These are phyloP conservation scores for Engystomops pustulosus DNA, from an alignment of 2,113 vertebrate species.

Conservation along the genomic window DNA sequence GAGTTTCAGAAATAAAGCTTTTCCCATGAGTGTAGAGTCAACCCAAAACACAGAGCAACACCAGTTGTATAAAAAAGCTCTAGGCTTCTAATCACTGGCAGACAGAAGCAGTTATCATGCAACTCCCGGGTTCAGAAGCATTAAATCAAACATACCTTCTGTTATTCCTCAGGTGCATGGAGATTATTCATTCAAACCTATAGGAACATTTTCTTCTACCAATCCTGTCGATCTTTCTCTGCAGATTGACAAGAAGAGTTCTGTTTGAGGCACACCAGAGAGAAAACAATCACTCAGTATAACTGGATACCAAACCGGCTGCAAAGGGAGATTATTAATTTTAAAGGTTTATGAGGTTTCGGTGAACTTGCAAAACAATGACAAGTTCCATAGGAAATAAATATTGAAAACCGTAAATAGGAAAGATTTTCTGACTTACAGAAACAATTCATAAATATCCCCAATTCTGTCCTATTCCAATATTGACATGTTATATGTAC, in stretches of 20 bases:
- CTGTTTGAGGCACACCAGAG: constrained; percentile 29
- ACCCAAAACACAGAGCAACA: neutral
- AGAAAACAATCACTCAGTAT: neutral
- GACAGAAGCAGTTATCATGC: constrained; percentile 39
- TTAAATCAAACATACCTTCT: constrained; percentile 36
- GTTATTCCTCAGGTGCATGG: constrained; percentile 28
- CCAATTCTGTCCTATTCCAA: neutral
- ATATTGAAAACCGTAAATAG: neutral
- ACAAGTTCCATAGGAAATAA: neutral
- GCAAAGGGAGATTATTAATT: constrained; percentile 41
- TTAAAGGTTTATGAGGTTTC: neutral
- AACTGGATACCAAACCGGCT: neutral
- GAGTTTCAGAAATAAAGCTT: neutral
- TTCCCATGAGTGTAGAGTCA: constrained; percentile 14
- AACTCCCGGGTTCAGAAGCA: constrained; percentile 17
- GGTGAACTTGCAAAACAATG: constrained; percentile 2
- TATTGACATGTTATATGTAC: neutral
- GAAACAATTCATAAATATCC: neutral
- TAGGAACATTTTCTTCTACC: constrained; percentile 4
- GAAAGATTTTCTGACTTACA: neutral
- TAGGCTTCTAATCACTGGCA: constrained; percentile 41
- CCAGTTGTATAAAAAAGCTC: constrained; percentile 5
- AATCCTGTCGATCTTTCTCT: constrained; percentile 29
- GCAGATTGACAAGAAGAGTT: constrained; percentile 37
- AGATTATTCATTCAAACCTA: constrained; percentile 9